These are phyloP conservation scores for Buathra laborator DNA, from an alignment of 2,888 invertebrate species.

Conservation along the genomic window DNA sequence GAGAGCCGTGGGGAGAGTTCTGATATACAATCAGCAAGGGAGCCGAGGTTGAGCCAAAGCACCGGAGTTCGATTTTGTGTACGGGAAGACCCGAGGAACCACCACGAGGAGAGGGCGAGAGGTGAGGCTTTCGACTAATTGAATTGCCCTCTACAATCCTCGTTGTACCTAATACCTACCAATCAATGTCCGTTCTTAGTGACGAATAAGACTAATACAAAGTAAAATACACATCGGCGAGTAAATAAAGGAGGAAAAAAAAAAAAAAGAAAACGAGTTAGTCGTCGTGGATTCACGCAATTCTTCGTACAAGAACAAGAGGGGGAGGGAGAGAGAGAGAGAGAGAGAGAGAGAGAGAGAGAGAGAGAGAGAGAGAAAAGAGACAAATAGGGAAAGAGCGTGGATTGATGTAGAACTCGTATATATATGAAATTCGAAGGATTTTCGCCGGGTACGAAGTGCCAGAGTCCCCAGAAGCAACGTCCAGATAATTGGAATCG, in stretches of 20 bases:
- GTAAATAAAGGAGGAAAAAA: constrained; percentile 12
- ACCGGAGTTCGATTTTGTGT: constrained; percentile 19
- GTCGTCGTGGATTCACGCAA: constrained; percentile 11
- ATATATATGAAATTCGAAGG: constrained; percentile 14
- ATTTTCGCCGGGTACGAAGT: background rate
- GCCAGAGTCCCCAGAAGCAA: constrained; percentile 37
- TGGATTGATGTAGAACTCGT: constrained; percentile 10
- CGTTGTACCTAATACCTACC: background rate
- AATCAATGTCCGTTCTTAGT: background rate
- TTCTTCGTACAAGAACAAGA: background rate
- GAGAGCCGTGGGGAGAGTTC: background rate
- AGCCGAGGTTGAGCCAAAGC: background rate
- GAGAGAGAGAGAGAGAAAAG: background rate
- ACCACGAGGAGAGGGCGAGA: background rate
- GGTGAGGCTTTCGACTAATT: constrained; percentile 17
- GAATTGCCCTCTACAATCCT: constrained; percentile 6
- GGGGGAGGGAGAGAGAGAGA: background rate
- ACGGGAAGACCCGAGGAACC: constrained; percentile 12
- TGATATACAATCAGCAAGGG: constrained; percentile 11
- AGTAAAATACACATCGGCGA: background rate
- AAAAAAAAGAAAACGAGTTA: background rate
- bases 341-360: background rate
- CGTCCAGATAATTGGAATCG: constrained; percentile 56
- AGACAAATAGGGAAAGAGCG: background rate
- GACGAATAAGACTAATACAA: background rate